phyloP scores from a whole-genome alignment of 2,113 vertebrate species.

The Argyrosomus japonicus region DNA sequence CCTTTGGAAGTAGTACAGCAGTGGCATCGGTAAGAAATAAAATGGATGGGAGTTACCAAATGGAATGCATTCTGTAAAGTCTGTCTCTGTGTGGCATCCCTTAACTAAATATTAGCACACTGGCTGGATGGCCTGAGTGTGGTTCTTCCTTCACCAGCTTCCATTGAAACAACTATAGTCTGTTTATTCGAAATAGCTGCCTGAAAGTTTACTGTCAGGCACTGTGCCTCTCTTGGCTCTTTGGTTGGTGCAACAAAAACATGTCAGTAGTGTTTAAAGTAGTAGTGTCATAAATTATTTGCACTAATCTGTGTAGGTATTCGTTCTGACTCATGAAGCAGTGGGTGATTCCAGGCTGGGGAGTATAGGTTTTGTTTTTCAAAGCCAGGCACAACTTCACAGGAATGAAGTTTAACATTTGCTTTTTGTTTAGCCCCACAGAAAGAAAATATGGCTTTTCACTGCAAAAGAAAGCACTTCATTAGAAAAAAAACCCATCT shows the following conservation, averaged over 20 bases:
- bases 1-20: conserved; percentile 22
- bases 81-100: conserved; percentile 50
- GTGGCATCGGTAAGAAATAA: conserved; percentile 20
- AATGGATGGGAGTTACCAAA: conserved; percentile 24
- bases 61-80: conserved; percentile 52
- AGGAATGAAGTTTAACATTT: conserved; percentile 71
- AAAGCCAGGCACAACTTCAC: conserved; percentile 72
- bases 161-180: conserved; percentile 54
- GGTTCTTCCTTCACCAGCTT: conserved; percentile 47
- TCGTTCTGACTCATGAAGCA: conserved; percentile 70
- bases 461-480: conserved; percentile 50
- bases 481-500: conserved; percentile 24
- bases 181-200: conserved; percentile 50
- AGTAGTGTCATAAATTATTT: conserved; percentile 62
- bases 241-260: conserved; percentile 65
- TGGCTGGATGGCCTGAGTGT: conserved; percentile 36
- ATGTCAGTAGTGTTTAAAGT: conserved; percentile 70
- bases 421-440: conserved; percentile 71
- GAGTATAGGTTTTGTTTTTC: conserved; percentile 70
- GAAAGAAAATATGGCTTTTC: conserved; percentile 63
- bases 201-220: conserved; percentile 44
- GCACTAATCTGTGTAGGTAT: conserved; percentile 65
- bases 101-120: conserved; percentile 69
- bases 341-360: conserved; percentile 54
- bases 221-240: conserved; percentile 33